These are phyloP conservation scores for Sminthopsis crassicaudata DNA, from an alignment of 2,113 vertebrate species.

Conservation along the genomic window DNA sequence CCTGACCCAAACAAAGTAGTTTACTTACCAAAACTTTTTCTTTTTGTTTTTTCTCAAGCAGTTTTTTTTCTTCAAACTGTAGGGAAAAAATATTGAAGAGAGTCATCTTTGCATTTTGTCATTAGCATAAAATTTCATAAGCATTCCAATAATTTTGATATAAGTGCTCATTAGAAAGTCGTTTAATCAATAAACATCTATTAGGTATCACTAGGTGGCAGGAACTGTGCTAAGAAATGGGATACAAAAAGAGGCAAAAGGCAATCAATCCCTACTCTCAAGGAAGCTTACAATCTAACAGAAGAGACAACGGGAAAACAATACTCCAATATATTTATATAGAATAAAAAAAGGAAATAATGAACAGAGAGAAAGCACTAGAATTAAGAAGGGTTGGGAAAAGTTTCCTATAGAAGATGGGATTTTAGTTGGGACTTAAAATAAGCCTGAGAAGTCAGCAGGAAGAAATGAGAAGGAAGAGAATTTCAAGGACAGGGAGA, in stretches of 20 bases:
- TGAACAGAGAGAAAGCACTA: not conserved
- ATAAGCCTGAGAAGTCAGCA: not conserved
- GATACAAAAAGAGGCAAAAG: not conserved
- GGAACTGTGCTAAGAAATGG: not conserved
- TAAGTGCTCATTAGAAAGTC: not conserved
- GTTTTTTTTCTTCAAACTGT: constrained; percentile 85
- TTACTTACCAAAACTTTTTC: constrained; percentile 78
- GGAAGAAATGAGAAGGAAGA: not conserved
- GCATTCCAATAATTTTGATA: not conserved
- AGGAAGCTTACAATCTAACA: not conserved
- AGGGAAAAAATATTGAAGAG: constrained; percentile 5
- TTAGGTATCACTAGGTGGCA: not conserved
- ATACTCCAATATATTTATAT: not conserved
- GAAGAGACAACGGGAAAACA: not conserved
- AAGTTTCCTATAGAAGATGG: not conserved
- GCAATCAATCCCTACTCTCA: not conserved
- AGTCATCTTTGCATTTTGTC: not conserved
- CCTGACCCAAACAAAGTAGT: constrained; percentile 4
- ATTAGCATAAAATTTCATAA: not conserved
- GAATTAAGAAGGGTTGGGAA: not conserved
- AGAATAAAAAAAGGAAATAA: not conserved
- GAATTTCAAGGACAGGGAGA: not conserved
- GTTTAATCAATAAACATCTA: too few species aligned
- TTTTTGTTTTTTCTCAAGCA: constrained; percentile 70
- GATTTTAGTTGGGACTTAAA: not conserved